These are phyloP conservation scores for Ranitomeya variabilis DNA, from an alignment of 2,113 vertebrate genomes.

Conservation along the genomic window DNA sequence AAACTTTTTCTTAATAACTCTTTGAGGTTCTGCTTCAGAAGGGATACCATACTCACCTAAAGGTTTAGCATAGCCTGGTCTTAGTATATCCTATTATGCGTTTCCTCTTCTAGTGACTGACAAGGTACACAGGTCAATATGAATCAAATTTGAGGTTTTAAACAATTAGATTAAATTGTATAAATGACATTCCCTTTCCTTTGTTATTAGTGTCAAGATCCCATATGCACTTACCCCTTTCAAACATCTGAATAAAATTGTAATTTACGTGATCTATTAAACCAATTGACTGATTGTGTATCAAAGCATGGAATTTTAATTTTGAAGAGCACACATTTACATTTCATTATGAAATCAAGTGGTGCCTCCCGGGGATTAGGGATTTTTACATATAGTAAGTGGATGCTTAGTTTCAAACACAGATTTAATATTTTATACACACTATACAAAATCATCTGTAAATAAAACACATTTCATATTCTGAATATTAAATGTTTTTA, in stretches of 20 bases:
- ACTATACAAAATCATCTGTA: background rate
- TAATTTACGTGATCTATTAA: conserved; percentile 47
- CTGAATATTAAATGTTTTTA: background rate
- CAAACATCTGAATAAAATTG: conserved; percentile 44
- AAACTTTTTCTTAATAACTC: conserved; percentile 28
- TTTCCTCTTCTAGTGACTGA: conserved; percentile 31
- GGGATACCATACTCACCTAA: background rate
- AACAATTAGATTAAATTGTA: conserved; percentile 57
- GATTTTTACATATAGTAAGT: background rate
- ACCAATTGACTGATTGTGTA: conserved; percentile 51
- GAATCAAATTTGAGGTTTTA: conserved; percentile 56
- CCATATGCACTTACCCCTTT: conserved; percentile 49
- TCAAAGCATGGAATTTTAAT: conserved; percentile 49
- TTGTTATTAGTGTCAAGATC: conserved; percentile 55
- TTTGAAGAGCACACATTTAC: conserved; percentile 52
- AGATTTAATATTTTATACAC: background rate
- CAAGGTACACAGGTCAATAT: conserved; percentile 53
- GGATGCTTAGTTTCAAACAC: background rate
- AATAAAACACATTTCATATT: background rate
- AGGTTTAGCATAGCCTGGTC: conserved; percentile 1
- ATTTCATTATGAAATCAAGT: conserved; percentile 45
- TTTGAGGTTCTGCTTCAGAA: background rate
- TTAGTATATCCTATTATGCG: background rate
- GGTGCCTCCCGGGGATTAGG: conserved; percentile 1
- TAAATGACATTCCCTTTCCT: conserved; percentile 55